Evolutionary conservation across 2,888 invertebrate species (phyloP).

Genomic region (Choristoneura rosaceana): DNA sequence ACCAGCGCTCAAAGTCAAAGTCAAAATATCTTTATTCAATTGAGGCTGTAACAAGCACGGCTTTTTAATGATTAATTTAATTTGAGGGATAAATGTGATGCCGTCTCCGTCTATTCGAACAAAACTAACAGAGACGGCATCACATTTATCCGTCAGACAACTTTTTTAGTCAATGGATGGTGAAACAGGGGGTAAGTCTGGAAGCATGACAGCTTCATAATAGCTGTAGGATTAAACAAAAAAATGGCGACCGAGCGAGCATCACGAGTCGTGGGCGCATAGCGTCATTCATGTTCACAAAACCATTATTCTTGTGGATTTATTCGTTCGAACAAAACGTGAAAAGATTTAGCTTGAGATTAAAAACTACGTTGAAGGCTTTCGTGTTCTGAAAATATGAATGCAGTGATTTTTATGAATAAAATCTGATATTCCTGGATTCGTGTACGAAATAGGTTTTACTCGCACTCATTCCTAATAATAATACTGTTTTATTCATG

Average conservation of each 20-base stretch:
- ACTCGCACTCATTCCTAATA: no score
- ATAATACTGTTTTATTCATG: no score
- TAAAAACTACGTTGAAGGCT: conserved; percentile 14
- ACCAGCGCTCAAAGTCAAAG: no score
- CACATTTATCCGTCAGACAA: neutral
- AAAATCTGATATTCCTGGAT: neutral
- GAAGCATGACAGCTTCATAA: neutral
- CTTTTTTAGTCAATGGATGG: neutral
- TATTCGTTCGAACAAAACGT: conserved; percentile 18
- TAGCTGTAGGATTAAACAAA: neutral
- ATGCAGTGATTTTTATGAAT: neutral
- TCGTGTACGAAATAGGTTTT: neutral
- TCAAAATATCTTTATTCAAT: no score
- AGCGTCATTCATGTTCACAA: conserved; percentile 24
- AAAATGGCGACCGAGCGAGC: conserved; percentile 18
- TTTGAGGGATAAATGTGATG: no score
- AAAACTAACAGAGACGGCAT: no score
- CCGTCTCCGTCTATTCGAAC: no score
- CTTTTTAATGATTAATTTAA: no score
- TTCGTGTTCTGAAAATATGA: neutral
- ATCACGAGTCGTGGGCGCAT: conserved; percentile 9
- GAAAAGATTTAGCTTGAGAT: conserved; percentile 17
- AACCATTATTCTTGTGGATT: conserved; percentile 30
- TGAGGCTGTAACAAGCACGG: no score
- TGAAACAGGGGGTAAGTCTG: neutral